Conservation (phyloP, 2,888 invertebrate species). For the Tinea trinotella region DNA sequence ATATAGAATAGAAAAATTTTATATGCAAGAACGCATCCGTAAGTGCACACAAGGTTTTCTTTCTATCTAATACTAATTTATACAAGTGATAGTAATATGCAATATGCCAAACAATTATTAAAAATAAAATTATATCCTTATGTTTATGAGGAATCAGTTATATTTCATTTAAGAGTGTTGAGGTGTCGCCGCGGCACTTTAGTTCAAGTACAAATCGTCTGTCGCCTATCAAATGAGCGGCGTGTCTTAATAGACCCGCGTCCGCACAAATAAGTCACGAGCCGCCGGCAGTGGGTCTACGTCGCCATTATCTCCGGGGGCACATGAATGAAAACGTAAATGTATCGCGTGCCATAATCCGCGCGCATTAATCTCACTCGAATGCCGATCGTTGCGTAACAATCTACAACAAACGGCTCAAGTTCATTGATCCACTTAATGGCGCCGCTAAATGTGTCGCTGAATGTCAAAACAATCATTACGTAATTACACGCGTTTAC, state of each 20-base stretch:
- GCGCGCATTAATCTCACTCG: slow-evolving; percentile 70
- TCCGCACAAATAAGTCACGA: slow-evolving; percentile 12
- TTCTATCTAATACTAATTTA: too few relatives aligned
- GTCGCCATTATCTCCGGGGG: slow-evolving; percentile 61
- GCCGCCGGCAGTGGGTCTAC: slow-evolving; percentile 37
- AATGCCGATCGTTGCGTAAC: slow-evolving; percentile 67
- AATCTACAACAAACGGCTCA: slow-evolving; percentile 58
- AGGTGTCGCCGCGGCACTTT: neutral
- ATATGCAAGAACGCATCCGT: too few relatives aligned
- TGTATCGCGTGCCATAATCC: slow-evolving; percentile 72
- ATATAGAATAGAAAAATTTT: too few relatives aligned
- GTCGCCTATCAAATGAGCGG: neutral
- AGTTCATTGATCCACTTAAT: slow-evolving; percentile 72
- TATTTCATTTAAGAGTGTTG: too few relatives aligned
- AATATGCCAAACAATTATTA: too few relatives aligned
- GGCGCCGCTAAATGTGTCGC: slow-evolving; percentile 67
- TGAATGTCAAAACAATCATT: slow-evolving; percentile 69
- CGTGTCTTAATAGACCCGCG: neutral
- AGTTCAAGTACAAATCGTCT: neutral
- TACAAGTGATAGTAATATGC: too few relatives aligned
- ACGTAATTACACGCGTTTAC: slow-evolving; percentile 39
- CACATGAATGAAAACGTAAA: slow-evolving; percentile 69
- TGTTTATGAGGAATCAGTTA: too few relatives aligned
- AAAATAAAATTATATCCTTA: too few relatives aligned
- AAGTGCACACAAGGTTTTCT: too few relatives aligned